Evolutionary conservation across 1,140 invertebrate species (phyloP).

Genomic region (Stegodyphus mimosarum): DNA sequence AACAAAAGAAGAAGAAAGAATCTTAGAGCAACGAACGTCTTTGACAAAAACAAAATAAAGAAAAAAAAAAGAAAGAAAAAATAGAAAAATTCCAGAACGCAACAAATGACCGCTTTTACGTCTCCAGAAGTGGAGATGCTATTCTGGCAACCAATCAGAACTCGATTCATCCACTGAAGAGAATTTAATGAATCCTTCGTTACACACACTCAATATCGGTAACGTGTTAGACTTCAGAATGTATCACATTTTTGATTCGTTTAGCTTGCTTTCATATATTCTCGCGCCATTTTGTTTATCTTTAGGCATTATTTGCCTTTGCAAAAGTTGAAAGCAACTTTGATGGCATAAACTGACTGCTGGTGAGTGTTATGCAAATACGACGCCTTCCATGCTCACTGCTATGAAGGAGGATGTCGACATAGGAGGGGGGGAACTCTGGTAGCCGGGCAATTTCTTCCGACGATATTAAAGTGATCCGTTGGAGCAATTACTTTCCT

Average conservation of each 20-base stretch:
- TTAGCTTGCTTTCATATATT: too few species aligned
- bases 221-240: too few species aligned
- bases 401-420: background rate
- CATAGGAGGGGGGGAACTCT: background rate
- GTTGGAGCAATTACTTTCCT: constrained; percentile 53
- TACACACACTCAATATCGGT: background rate
- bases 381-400: background rate
- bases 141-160: constrained; percentile 26
- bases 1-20: too few species aligned
- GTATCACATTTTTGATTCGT: too few species aligned
- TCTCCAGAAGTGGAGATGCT: too few species aligned
- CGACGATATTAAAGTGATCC: constrained; percentile 53
- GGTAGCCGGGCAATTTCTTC: constrained; percentile 38
- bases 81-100: too few species aligned
- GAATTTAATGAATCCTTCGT: constrained; percentile 33
- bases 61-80: too few species aligned
- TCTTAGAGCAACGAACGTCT: too few species aligned
- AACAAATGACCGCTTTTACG: too few species aligned
- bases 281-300: constrained; percentile 44
- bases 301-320: constrained; percentile 48
- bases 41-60: too few species aligned
- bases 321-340: constrained; percentile 12
- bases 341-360: constrained; percentile 7
- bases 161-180: constrained; percentile 15
- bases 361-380: constrained; percentile 44